Evolutionary conservation across 2,888 invertebrate genomes (phyloP).

Genomic region (Synergus gifuensis): DNA sequence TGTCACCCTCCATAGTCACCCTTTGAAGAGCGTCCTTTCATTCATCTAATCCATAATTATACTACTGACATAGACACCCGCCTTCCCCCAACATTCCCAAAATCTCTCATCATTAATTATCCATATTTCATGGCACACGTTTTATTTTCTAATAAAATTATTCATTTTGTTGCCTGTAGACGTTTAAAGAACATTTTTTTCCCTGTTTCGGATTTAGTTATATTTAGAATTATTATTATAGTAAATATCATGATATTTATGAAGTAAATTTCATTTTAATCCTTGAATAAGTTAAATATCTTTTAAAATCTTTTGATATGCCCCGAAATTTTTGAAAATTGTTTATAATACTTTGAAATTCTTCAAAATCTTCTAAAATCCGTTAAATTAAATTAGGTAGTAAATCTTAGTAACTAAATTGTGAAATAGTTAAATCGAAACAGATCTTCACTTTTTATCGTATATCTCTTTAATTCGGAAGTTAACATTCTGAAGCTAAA

Average conservation of each 20-base stretch:
- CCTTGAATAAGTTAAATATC: no score
- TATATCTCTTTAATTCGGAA: background rate
- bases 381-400: no score
- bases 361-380: no score
- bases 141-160: background rate
- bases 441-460: background rate
- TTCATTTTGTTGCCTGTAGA: no score
- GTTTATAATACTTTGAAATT: no score
- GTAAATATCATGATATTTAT: no score
- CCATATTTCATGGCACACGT: background rate
- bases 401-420: no score
- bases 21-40: constrained; percentile 61
- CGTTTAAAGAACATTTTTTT: no score
- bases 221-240: no score
- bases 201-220: background rate
- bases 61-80: constrained; percentile 57
- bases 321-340: no score
- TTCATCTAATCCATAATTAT: constrained; percentile 72
- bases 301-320: no score
- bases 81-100: constrained; percentile 19
- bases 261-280: no score
- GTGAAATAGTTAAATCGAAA: background rate
- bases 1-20: constrained; percentile 59
- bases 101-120: constrained; percentile 33
- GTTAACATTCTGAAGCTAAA: background rate